Conservation (phyloP, 2,888 invertebrate genomes). For the Polymixis flavicincta region DNA sequence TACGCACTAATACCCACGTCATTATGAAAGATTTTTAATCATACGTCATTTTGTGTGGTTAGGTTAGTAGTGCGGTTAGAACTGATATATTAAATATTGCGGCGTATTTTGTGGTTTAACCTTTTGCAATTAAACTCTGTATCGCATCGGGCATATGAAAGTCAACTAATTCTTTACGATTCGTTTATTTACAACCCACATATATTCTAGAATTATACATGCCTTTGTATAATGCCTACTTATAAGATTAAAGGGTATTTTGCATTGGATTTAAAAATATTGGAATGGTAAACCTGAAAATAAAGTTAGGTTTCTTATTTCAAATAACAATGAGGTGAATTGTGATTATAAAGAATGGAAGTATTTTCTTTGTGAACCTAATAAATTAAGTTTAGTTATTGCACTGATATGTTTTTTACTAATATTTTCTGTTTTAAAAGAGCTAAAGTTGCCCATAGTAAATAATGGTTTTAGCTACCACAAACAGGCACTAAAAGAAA, state of each 20-base stretch:
- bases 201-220: constrained; percentile 44
- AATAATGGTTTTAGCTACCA: constrained; percentile 1
- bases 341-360: background rate
- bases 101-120: background rate
- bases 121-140: constrained; percentile 23
- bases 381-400: constrained; percentile 16
- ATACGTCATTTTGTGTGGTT: background rate
- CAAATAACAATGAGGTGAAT: constrained; percentile 16
- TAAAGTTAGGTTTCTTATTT: constrained; percentile 10
- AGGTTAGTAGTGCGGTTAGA: background rate
- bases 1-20: background rate
- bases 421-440: background rate
- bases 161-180: constrained; percentile 31
- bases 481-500: background rate
- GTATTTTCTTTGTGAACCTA: constrained; percentile 4
- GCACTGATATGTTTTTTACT: constrained; percentile 4
- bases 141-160: constrained; percentile 26
- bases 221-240: constrained; percentile 32
- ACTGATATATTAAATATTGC: background rate
- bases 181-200: constrained; percentile 35
- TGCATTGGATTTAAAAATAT: constrained; percentile 31
- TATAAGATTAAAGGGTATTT: constrained; percentile 40
- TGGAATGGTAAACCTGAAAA: constrained; percentile 19
- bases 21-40: background rate
- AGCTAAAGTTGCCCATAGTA: too few species aligned